These are phyloP conservation scores for Cephalotes varians DNA, from an alignment of 2,888 invertebrate species.

Conservation along the genomic window DNA sequence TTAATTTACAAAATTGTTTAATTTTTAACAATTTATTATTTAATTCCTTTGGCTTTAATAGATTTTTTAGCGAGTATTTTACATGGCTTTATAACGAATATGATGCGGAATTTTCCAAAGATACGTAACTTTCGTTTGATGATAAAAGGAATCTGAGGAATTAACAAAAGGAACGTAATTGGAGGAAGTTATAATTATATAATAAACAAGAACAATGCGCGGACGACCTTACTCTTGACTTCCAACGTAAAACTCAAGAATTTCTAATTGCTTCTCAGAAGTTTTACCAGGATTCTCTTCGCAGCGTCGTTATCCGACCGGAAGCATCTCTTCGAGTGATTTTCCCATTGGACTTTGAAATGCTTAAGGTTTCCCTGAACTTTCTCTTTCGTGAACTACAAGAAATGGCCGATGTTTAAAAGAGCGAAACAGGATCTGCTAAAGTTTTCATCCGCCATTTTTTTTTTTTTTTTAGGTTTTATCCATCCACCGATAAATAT, in stretches of 20 bases:
- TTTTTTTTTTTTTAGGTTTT: neutral
- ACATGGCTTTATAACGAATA: neutral
- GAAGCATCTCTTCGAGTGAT: conserved; percentile 3
- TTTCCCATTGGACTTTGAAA: neutral
- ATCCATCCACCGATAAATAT: neutral
- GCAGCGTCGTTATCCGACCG: neutral
- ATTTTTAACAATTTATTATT: neutral
- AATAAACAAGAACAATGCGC: conserved; percentile 7
- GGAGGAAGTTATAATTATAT: conserved; percentile 6
- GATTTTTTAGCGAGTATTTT: neutral
- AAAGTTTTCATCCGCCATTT: neutral
- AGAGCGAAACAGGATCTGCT: neutral
- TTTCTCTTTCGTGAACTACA: conserved; percentile 21
- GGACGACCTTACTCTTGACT: conserved; percentile 7
- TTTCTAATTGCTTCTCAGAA: conserved; percentile 23
- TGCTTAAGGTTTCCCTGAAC: conserved; percentile 42
- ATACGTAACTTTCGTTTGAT: neutral
- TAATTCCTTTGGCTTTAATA: neutral
- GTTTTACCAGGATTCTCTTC: conserved; percentile 11
- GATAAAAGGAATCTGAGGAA: neutral
- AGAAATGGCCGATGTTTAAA: neutral
- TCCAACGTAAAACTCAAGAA: conserved; percentile 8
- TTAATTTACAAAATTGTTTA: neutral
- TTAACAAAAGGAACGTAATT: neutral
- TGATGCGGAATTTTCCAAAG: neutral